These are phyloP conservation scores for Mylabris phalerata DNA, from an alignment of 1,140 invertebrate genomes.

Conservation along the genomic window DNA sequence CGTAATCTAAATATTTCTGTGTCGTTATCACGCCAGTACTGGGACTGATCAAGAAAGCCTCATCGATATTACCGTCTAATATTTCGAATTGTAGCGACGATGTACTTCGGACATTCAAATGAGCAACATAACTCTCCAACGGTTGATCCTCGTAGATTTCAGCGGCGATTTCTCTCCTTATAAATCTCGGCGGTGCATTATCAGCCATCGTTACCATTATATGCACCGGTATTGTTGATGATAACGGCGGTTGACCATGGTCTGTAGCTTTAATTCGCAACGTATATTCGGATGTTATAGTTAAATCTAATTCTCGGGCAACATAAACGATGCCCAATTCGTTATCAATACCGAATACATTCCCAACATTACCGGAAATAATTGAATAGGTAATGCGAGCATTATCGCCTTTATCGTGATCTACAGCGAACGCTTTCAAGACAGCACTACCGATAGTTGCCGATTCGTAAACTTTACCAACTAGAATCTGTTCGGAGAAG, in stretches of 20 bases:
- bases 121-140: conserved; percentile 67
- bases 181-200: conserved; percentile 78
- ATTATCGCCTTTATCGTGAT: conserved; percentile 76
- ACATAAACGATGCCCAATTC: conserved; percentile 69
- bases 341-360: conserved; percentile 72
- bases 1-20: conserved; percentile 70
- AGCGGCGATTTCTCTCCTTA: conserved; percentile 52
- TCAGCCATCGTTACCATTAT: conserved; percentile 83
- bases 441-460: conserved; percentile 65
- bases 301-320: conserved; percentile 64
- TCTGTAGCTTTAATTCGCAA: conserved; percentile 76
- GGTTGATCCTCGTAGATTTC: conserved; percentile 83
- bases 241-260: conserved; percentile 65
- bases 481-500: conserved; percentile 67
- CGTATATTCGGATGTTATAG: conserved; percentile 68
- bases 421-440: conserved; percentile 66
- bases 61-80: conserved; percentile 64
- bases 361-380: conserved; percentile 76
- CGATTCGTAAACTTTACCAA: conserved; percentile 70
- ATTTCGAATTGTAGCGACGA: conserved; percentile 80
- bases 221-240: conserved; percentile 74
- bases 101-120: conserved; percentile 69
- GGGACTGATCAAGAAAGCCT: conserved; percentile 75
- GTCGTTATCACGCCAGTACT: conserved; percentile 75
- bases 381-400: conserved; percentile 74